These are phyloP conservation scores for Caenorhabditis brenneri DNA, from an alignment of 1,140 invertebrate species.

Conservation along the genomic window DNA sequence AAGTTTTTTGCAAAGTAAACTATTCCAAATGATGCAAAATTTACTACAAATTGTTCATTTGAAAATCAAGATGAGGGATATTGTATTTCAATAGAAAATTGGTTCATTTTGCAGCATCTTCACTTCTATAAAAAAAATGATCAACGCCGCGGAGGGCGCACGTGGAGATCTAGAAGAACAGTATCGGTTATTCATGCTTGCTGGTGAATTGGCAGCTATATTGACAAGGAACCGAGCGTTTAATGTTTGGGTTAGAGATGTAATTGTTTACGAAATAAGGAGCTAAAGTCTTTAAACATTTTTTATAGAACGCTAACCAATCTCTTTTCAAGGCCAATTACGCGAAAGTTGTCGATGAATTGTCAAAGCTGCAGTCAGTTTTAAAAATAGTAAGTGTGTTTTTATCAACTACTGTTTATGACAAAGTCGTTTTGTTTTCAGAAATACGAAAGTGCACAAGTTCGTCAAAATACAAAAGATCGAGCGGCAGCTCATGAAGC, in stretches of 20 bases:
- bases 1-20: background rate
- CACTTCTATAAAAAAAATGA: background rate
- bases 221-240: background rate
- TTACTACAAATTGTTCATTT: no score
- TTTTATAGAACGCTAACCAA: background rate
- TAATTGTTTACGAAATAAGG: background rate
- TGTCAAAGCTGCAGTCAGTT: background rate
- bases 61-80: no score
- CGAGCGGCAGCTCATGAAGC: background rate
- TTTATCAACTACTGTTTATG: background rate
- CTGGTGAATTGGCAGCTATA: background rate
- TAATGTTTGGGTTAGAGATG: background rate
- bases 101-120: background rate
- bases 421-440: background rate
- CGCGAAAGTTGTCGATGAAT: background rate
- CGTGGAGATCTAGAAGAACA: conserved; percentile 2
- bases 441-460: background rate
- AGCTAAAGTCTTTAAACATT: background rate
- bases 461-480: background rate
- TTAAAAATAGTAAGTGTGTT: background rate
- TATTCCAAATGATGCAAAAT: background rate
- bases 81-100: background rate
- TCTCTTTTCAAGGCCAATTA: background rate
- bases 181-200: background rate
- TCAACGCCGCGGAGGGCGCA: background rate